phyloP scores from a whole-genome alignment of 1,140 invertebrate genomes.

The Pseudomyrmex concolor region DNA sequence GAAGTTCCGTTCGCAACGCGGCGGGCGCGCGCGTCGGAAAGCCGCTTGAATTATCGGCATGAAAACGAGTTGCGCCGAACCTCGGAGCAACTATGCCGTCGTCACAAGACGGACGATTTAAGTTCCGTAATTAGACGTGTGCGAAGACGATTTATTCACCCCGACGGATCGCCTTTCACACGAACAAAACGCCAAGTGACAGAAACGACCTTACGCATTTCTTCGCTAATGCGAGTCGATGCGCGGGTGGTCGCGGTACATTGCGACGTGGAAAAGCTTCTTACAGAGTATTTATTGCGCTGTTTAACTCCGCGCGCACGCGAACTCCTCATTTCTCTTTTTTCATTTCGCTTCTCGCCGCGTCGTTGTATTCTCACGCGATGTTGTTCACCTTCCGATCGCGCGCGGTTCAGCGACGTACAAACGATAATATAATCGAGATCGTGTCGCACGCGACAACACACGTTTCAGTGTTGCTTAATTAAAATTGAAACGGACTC shows the following conservation, averaged over 20 bases:
- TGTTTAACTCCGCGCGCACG: neutral
- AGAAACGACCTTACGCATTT: constrained; percentile 10
- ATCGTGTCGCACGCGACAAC: neutral
- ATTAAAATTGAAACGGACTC: neutral
- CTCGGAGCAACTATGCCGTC: constrained; percentile 12
- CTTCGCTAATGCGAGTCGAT: neutral
- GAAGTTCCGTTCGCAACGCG: constrained; percentile 38
- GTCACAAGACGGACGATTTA: constrained; percentile 35
- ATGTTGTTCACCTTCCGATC: neutral
- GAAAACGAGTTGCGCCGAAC: constrained; percentile 39
- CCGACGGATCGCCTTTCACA: constrained; percentile 17
- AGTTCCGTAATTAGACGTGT: constrained; percentile 34
- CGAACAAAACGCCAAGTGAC: neutral
- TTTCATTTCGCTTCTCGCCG: neutral
- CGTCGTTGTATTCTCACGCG: neutral
- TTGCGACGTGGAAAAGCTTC: too few species aligned
- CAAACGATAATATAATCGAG: too few species aligned
- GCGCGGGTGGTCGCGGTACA: neutral
- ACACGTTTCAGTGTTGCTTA: neutral
- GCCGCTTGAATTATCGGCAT: constrained; percentile 55
- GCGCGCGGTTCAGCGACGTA: neutral
- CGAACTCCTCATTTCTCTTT: neutral
- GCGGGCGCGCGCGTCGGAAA: neutral
- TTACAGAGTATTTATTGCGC: neutral
- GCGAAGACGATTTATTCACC: constrained; percentile 34